These are phyloP conservation scores for Metacarcinus magister DNA, from an alignment of 2,888 invertebrate species.

Conservation along the genomic window DNA sequence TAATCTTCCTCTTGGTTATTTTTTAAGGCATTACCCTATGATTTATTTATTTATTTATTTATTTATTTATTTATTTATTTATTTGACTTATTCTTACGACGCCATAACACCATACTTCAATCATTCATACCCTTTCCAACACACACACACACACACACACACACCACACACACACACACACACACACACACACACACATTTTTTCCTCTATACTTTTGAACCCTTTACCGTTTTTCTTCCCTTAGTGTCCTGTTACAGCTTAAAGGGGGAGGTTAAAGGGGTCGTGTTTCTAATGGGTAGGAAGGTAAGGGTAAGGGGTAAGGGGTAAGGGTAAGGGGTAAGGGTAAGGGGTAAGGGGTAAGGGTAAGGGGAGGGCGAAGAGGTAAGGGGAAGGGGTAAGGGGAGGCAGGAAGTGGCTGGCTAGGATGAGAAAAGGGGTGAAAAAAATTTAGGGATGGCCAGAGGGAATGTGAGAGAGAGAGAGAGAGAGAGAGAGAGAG, in stretches of 20 bases:
- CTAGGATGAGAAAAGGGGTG: neutral
- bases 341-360: no score
- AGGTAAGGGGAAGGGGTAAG: no score
- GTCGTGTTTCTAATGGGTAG: neutral
- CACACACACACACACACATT: no score
- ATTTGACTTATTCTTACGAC: neutral
- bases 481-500: neutral
- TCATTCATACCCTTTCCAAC: no score
- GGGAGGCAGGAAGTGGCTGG: neutral
- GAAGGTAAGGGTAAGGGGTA: neutral
- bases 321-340: no score
- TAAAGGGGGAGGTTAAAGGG: neutral
- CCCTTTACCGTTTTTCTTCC: neutral
- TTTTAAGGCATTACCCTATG: neutral
- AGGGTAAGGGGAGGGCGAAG: no score
- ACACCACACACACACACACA: no score
- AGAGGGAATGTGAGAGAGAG: neutral
- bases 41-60: neutral
- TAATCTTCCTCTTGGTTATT: neutral
- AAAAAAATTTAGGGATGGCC: no score
- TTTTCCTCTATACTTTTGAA: neutral
- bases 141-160: no score
- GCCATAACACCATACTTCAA: neutral
- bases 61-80: neutral
- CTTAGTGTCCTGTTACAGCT: neutral